Conservation (phyloP, 2,888 invertebrate species). For the Drosophila mettleri region DNA sequence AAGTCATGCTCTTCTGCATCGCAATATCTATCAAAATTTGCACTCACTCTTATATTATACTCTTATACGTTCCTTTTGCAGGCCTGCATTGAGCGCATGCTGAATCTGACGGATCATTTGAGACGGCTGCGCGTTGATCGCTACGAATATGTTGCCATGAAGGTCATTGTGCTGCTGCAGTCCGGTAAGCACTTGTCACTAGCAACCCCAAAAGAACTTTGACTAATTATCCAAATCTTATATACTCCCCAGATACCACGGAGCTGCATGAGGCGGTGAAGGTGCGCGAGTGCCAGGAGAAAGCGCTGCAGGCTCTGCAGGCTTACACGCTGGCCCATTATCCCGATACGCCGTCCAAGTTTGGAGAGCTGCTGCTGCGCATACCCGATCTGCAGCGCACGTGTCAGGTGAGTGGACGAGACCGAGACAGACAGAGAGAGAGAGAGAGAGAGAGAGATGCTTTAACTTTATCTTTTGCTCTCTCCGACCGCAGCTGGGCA, state of each 20-base stretch:
- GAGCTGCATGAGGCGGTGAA: constrained; percentile 97
- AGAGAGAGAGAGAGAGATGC: accelerated
- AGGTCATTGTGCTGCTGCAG: constrained; percentile 95
- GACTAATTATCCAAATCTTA: accelerated
- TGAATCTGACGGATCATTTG: constrained; percentile 97
- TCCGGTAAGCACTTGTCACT: constrained; percentile 88
- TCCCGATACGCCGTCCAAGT: constrained; percentile 96
- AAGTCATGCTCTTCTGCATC: not conserved
- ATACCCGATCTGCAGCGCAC: constrained; percentile 98
- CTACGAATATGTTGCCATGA: constrained; percentile 98
- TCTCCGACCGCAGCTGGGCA: constrained; percentile 89
- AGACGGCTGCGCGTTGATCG: constrained; percentile 95
- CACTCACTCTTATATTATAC: constrained; percentile 1
- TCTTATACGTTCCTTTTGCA: constrained; percentile 26
- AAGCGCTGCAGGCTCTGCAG: constrained; percentile 95
- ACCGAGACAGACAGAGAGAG: constrained; percentile 50
- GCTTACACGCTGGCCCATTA: constrained; percentile 95
- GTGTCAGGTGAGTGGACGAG: constrained; percentile 90
- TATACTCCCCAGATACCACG: constrained; percentile 89
- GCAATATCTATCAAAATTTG: not conserved
- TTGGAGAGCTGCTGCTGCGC: constrained; percentile 95
- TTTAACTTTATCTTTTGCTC: not conserved
- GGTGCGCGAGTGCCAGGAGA: constrained; percentile 96
- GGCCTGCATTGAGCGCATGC: constrained; percentile 96
- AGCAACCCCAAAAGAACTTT: too few species aligned